A percentile compares a stretch with the other conserved stretches of the same genome.
Conservation (phyloP, 2,113 vertebrate species). For the Pagrus major region DNA sequence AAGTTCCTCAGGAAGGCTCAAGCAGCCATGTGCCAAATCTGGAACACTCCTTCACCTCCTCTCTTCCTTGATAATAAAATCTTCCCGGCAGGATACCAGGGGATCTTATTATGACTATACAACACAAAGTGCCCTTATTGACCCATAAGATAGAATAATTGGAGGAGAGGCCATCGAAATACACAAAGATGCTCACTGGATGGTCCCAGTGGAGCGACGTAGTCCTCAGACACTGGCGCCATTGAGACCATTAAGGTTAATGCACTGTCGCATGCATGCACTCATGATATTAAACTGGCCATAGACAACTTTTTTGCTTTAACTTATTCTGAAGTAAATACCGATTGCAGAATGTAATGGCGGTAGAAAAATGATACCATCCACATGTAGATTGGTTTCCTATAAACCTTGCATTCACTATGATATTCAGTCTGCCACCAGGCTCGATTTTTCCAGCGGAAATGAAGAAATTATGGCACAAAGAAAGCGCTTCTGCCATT, state of each 20-base stretch:
- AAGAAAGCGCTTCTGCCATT: too few relatives aligned
- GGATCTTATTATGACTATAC: conserved; percentile 11
- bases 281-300: too few relatives aligned
- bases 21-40: conserved; percentile 17
- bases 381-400: too few relatives aligned
- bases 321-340: too few relatives aligned
- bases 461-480: too few relatives aligned
- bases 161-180: background rate
- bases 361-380: too few relatives aligned
- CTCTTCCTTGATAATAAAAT: conserved; percentile 22
- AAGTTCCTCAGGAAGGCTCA: conserved; percentile 2
- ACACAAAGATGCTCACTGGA: conserved; percentile 15
- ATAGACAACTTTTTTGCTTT: too few relatives aligned
- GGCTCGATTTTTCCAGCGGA: too few relatives aligned
- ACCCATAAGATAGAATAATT: background rate
- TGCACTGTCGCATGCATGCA: background rate
- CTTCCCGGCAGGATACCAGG: conserved; percentile 18
- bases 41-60: conserved; percentile 26
- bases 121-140: conserved; percentile 2
- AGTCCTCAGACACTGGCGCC: conserved; percentile 12
- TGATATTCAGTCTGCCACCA: too few relatives aligned
- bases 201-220: conserved; percentile 13
- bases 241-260: conserved; percentile 29
- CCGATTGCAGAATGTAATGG: too few relatives aligned
- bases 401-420: too few relatives aligned